Percentiles rank a stretch among this genome's conserved stretches.
Evolutionary conservation across 2,888 invertebrate species (phyloP).

Genomic region (Alcis repandata): DNA sequence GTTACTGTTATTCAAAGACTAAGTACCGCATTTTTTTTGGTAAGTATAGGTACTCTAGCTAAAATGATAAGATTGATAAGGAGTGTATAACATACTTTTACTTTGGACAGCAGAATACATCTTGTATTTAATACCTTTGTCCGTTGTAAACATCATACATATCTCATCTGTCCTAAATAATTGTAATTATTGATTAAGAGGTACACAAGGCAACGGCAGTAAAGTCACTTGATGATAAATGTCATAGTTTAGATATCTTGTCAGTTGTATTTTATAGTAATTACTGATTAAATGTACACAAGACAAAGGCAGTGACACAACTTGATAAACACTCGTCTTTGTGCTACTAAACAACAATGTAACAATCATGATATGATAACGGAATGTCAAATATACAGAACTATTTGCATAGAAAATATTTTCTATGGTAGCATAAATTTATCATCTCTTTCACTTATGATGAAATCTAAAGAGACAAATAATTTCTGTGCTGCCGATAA

Average conservation of each 20-base stretch:
- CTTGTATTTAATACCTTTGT: conserved; percentile 3
- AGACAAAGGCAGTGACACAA: conserved; percentile 25
- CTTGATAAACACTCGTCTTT: conserved; percentile 26
- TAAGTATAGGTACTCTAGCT: no score
- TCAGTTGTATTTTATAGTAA: neutral
- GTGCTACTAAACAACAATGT: conserved; percentile 15
- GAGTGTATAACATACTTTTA: no score
- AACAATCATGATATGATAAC: conserved; percentile 39
- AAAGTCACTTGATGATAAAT: neutral
- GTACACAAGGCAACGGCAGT: no score
- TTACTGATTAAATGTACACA: conserved; percentile 17
- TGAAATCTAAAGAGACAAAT: no score
- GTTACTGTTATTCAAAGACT: no score
- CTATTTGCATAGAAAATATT: no score
- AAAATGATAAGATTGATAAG: no score
- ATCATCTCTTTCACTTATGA: no score
- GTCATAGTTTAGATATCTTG: neutral
- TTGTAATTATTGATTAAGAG: no score
- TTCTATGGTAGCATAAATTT: no score
- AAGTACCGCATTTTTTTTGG: no score
- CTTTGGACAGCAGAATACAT: neutral
- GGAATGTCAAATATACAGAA: conserved; percentile 54
- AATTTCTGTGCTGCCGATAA: neutral
- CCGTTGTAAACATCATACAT: neutral
- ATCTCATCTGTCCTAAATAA: no score